phyloP scores from a whole-genome alignment of 2,888 invertebrate genomes.

The Drosophila nr. perissopoda region DNA sequence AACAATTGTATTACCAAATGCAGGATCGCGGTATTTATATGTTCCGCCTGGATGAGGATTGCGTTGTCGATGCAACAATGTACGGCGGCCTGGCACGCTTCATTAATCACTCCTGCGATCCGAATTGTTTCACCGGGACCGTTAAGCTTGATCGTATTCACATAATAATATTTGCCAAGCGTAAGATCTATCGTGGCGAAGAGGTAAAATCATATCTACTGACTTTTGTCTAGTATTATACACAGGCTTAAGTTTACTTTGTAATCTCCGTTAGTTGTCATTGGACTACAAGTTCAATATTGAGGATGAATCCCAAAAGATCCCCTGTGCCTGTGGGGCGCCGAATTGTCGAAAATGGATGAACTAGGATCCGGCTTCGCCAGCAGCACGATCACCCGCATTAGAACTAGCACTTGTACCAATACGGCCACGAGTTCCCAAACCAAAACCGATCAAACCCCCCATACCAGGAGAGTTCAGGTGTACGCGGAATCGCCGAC shows the following conservation, averaged over 20 bases:
- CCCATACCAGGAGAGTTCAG: constrained; percentile 5
- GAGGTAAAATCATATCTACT: constrained; percentile 88
- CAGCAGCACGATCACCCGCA: constrained; percentile 13
- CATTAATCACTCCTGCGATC: constrained; percentile 99
- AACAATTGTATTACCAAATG: neutral
- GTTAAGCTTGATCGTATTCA: constrained; percentile 98
- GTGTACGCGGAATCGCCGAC: constrained; percentile 25
- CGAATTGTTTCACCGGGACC: constrained; percentile 99
- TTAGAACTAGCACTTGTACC: constrained; percentile 17
- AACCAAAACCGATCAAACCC: constrained; percentile 7
- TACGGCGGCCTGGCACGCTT: constrained; percentile 98
- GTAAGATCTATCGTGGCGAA: constrained; percentile 97
- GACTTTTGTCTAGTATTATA: neutral
- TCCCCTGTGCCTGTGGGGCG: constrained; percentile 99
- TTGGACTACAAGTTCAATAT: constrained; percentile 99
- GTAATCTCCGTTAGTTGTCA: constrained; percentile 89
- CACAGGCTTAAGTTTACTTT: neutral
- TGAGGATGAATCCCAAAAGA: constrained; percentile 99
- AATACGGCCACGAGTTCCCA: constrained; percentile 7
- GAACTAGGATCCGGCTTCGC: constrained; percentile 88
- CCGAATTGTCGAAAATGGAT: constrained; percentile 99
- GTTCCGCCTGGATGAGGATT: constrained; percentile 99
- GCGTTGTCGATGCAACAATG: constrained; percentile 98
- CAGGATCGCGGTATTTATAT: constrained; percentile 98
- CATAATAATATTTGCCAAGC: constrained; percentile 98